Percentiles rank a stretch among this genome's conserved stretches.
These are phyloP conservation scores for Castor canadensis DNA, from an alignment of 2,113 vertebrate species.

Conservation along the genomic window DNA sequence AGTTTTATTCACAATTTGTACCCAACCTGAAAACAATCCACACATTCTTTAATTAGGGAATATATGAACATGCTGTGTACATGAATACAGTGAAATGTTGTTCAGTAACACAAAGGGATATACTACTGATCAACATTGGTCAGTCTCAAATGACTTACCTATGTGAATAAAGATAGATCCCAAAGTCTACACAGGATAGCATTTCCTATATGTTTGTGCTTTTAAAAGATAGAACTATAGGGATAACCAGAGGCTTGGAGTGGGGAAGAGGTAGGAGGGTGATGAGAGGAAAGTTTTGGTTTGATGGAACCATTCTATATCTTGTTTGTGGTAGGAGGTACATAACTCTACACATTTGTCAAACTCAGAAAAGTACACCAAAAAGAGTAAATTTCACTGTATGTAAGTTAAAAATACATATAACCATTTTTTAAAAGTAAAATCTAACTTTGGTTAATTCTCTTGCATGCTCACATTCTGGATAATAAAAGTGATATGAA, in stretches of 20 bases:
- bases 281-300: neutral
- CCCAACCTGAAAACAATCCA: neutral
- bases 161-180: neutral
- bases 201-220: neutral
- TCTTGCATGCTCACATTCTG: neutral
- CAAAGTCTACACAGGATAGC: neutral
- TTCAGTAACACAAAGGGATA: neutral
- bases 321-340: neutral
- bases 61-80: neutral
- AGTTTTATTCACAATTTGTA: neutral
- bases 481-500: neutral
- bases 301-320: too few species aligned
- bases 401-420: neutral
- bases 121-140: neutral
- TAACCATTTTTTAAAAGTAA: neutral
- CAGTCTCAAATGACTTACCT: neutral
- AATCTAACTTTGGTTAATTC: neutral
- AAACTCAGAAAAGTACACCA: neutral
- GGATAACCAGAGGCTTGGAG: neutral
- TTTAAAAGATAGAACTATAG: neutral
- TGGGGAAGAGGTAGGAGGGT: neutral
- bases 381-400: neutral
- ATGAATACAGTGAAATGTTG: neutral
- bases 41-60: neutral
- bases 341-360: neutral